Conservation (phyloP, 1,140 invertebrate species). For the Penaeus indicus region DNA sequence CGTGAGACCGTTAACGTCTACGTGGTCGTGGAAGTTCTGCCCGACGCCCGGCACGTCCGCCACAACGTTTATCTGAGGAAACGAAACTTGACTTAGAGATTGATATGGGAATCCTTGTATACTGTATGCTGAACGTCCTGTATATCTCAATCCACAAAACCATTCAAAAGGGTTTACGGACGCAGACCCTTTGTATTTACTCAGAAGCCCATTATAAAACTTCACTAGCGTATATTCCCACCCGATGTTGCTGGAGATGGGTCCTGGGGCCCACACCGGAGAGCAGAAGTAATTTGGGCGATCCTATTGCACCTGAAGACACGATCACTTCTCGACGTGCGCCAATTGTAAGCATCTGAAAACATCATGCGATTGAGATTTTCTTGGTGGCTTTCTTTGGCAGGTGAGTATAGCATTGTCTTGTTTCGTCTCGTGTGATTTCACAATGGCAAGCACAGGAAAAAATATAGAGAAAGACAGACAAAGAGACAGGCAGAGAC, state of each 20-base stretch:
- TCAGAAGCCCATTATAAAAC: neutral
- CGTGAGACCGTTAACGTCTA: constrained; percentile 29
- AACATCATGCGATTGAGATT: no score
- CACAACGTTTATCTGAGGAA: constrained; percentile 28
- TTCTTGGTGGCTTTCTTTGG: no score
- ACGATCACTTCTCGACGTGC: constrained; percentile 84
- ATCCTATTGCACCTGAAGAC: constrained; percentile 84
- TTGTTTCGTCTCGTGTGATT: no score
- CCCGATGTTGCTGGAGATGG: constrained; percentile 80
- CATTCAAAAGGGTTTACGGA: no score
- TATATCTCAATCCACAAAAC: no score
- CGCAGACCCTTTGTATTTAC: no score
- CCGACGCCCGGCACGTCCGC: constrained; percentile 40
- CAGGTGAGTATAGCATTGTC: no score
- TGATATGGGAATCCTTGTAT: no score
- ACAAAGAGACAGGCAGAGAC: neutral
- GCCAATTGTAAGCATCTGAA: constrained; percentile 74
- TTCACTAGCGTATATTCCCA: constrained; percentile 70
- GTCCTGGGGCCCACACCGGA: constrained; percentile 86
- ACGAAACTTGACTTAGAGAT: no score
- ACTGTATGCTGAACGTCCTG: no score
- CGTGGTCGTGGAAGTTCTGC: constrained; percentile 41
- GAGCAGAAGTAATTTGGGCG: constrained; percentile 86
- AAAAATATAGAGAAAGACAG: no score
- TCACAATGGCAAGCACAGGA: no score